Evolutionary conservation across 1,140 invertebrate species (phyloP).

Genomic region (Drosophila novamexicana): DNA sequence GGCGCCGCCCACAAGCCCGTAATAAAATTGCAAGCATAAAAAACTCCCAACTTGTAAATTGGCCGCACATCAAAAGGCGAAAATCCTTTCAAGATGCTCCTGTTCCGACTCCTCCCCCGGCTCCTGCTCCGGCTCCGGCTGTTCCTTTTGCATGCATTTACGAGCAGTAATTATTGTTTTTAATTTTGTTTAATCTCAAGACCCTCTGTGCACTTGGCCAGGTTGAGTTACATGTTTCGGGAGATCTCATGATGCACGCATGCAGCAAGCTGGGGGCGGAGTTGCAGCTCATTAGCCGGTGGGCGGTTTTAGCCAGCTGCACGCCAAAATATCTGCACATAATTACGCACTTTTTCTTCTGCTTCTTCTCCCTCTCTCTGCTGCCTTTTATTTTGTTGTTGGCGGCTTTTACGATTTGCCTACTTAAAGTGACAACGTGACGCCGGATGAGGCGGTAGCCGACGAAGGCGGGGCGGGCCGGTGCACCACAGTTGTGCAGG

Average conservation of each 20-base stretch:
- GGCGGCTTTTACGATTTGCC: conserved; percentile 73
- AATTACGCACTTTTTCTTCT: conserved; percentile 65
- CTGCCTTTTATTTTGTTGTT: conserved; percentile 19
- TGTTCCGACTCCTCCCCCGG: neutral
- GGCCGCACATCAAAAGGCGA: conserved; percentile 70
- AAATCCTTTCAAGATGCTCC: conserved; percentile 75
- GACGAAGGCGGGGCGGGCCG: neutral
- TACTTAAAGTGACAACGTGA: conserved; percentile 79
- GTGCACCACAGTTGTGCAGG: neutral
- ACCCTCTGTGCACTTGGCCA: conserved; percentile 18
- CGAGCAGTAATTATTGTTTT: conserved; percentile 70
- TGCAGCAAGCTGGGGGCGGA: neutral
- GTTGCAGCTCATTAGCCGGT: conserved; percentile 43
- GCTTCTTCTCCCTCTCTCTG: conserved; percentile 19
- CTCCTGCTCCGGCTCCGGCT: conserved; percentile 2
- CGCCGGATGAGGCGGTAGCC: conserved; percentile 38
- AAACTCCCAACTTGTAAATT: conserved; percentile 55
- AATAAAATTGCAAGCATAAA: conserved; percentile 56
- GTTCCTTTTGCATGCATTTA: conserved; percentile 46
- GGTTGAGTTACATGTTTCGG: conserved; percentile 15
- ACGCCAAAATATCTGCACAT: conserved; percentile 52
- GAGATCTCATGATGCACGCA: neutral
- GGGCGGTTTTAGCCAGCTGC: conserved; percentile 64
- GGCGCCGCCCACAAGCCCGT: conserved; percentile 23
- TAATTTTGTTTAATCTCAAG: conserved; percentile 69